These are phyloP conservation scores for Cantharis lateralis DNA, from an alignment of 2,888 invertebrate genomes.

Conservation along the genomic window DNA sequence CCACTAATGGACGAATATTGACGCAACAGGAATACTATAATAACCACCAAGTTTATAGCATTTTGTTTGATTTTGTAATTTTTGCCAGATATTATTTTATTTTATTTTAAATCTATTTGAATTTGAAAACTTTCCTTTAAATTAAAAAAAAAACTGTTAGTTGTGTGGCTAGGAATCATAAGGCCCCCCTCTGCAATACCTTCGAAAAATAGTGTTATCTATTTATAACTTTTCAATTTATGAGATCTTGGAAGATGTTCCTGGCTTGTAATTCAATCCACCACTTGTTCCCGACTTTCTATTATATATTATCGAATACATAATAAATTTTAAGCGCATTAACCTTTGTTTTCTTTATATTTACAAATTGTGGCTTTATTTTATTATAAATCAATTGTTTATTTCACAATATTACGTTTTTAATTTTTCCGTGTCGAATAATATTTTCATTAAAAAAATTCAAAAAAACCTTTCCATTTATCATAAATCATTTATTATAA, in stretches of 20 bases:
- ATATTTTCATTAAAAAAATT: too few species aligned
- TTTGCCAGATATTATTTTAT: neutral
- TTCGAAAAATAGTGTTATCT: too few species aligned
- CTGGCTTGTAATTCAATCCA: too few species aligned
- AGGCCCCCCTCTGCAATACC: too few species aligned
- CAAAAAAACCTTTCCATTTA: too few species aligned
- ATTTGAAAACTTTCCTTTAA: neutral
- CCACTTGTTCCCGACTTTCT: neutral
- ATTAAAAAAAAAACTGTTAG: too few species aligned
- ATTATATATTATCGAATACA: neutral
- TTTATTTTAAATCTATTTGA: neutral
- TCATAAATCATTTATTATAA: neutral
- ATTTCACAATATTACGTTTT: neutral
- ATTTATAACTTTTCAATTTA: too few species aligned
- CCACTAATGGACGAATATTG: neutral
- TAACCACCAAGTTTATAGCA: neutral
- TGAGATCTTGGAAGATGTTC: too few species aligned
- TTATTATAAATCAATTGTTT: neutral
- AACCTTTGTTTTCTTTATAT: neutral
- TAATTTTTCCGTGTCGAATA: neutral
- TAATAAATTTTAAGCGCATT: neutral
- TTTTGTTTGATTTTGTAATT: neutral
- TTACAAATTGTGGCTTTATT: neutral
- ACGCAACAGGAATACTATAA: neutral
- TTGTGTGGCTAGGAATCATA: too few species aligned